phyloP scores from a whole-genome alignment of 2,888 invertebrate species.

The Caenorhabditis sp. region DNA sequence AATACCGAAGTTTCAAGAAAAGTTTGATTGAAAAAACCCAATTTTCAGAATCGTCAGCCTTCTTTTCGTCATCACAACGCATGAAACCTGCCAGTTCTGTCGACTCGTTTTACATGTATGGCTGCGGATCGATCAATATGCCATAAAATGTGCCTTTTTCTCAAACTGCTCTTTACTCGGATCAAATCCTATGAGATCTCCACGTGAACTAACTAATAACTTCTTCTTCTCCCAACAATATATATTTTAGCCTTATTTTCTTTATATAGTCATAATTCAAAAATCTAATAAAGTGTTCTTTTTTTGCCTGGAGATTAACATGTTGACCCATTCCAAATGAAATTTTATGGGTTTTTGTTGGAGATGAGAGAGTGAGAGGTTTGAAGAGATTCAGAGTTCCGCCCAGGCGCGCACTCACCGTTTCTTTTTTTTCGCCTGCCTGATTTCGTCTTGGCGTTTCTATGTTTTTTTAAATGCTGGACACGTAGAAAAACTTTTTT shows the following conservation, averaged over 20 bases:
- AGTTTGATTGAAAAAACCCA: neutral
- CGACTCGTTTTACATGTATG: constrained; percentile 41
- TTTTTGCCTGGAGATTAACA: neutral
- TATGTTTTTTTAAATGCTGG: neutral
- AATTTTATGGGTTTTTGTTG: neutral
- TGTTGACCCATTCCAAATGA: neutral
- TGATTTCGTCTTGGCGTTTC: neutral
- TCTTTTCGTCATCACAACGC: constrained; percentile 26
- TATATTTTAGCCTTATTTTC: no score
- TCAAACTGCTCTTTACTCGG: neutral
- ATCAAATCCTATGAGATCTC: neutral
- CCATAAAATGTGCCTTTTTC: constrained; percentile 12
- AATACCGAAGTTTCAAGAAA: neutral
- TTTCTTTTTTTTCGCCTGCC: neutral
- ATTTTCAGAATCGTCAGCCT: constrained; percentile 9
- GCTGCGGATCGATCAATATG: constrained; percentile 43
- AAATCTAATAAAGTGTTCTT: constrained; percentile 1
- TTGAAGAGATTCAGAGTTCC: neutral
- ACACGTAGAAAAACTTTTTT: no score
- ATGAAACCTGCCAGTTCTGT: constrained; percentile 36
- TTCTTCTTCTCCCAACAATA: neutral
- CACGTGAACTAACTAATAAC: neutral
- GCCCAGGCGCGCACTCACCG: neutral
- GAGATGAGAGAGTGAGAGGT: neutral
- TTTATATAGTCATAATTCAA: neutral